Conservation (phyloP, 2,888 invertebrate genomes). For the Melinopterus prodromus region DNA sequence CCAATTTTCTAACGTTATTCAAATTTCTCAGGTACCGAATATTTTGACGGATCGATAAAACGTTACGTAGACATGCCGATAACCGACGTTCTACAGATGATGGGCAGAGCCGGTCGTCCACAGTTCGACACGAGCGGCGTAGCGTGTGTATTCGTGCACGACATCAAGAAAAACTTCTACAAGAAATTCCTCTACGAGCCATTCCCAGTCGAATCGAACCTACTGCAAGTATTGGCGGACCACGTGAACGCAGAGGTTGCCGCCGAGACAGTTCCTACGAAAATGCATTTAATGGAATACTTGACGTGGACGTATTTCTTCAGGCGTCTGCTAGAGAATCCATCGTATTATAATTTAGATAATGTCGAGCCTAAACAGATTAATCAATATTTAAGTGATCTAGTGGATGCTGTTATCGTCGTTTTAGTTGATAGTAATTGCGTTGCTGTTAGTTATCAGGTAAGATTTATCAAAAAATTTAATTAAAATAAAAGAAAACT, state of each 20-base stretch:
- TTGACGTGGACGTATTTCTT: constrained; percentile 99
- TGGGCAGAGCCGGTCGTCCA: constrained; percentile 98
- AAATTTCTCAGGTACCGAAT: constrained; percentile 79
- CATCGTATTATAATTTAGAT: constrained; percentile 86
- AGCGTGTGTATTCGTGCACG: constrained; percentile 90
- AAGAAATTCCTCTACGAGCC: constrained; percentile 99
- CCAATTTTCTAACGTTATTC: no score
- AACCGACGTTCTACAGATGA: constrained; percentile 99
- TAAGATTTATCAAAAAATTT: constrained; percentile 52
- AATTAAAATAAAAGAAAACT: background rate
- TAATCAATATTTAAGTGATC: constrained; percentile 78
- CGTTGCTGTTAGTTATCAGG: constrained; percentile 75
- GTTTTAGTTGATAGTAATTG: constrained; percentile 81
- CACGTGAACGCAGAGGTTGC: constrained; percentile 98
- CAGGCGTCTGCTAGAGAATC: constrained; percentile 85
- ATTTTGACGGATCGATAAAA: constrained; percentile 95
- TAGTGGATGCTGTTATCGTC: constrained; percentile 82
- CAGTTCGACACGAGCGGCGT: constrained; percentile 95
- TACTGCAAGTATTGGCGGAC: constrained; percentile 92
- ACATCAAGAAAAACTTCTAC: constrained; percentile 98
- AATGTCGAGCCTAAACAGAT: constrained; percentile 73
- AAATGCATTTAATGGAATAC: constrained; percentile 94
- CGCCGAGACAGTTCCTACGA: constrained; percentile 92
- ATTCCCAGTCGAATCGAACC: constrained; percentile 97
- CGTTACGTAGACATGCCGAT: constrained; percentile 99